Base-by-base conservation (phyloP, 2,113 vertebrate species). In the Ciconia stormi region DNA sequence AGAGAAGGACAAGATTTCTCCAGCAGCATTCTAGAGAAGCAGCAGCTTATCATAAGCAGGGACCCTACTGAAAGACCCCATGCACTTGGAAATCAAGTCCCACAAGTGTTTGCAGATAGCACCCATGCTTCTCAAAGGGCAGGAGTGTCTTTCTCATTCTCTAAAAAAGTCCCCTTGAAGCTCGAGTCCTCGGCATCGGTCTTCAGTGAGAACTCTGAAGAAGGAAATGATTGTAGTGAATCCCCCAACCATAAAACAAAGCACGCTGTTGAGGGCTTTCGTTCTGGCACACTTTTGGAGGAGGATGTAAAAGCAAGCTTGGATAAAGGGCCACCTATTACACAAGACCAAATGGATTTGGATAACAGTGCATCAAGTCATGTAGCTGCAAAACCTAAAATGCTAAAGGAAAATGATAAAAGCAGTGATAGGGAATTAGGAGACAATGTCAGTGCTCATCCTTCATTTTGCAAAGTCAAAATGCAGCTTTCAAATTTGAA, bases 71-170 rank as follows among this genome's bases (percentile, higher is more conserved):
- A 97, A 73, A 98, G 90, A 79, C 65, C 26, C 21, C 96, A 50
- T 53, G 72, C 71, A 11, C 94, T 96, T 92, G 97, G 96, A 90
- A 98, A 94, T 76, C 93, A 55, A 16, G 16, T 93, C 30, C 62
- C 97, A 63, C 96, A 95, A 34, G 76, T 76, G 40, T 97, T 98
- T 81, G 95, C 97, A 72, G 79, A 96, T 46, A 97, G 82, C 91
- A 97, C 90, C 74, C 98, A 69, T 46, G 74, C 69, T 58, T 97
- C 85, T 97, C 98, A 98, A 90, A 98, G 99, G 58, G 98, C 98
- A 23, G 99, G 98, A 47, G 98, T 99, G 90, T 99, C 99, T 29
- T 99, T 99, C 97, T 99, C 99, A 49, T 99, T 99, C 97, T 99
- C 99, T 46, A 99, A 98, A 96, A 99, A 99, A 93, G 99, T 98